A percentile compares a stretch with the other conserved stretches of the same genome.
Conservation (phyloP, 2,113 vertebrate genomes). For the Oophaga pumilio region DNA sequence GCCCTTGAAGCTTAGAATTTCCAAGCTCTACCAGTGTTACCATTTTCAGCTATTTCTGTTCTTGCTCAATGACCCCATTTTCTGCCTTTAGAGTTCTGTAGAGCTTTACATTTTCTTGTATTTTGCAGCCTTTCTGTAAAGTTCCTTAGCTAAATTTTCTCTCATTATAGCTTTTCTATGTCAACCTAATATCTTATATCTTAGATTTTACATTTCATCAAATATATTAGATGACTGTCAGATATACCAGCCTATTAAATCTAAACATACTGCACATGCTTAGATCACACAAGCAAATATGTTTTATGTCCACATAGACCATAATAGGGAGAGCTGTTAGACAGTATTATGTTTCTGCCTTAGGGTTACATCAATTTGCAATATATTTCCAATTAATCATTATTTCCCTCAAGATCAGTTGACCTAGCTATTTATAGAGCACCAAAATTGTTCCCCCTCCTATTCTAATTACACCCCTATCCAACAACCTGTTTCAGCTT, state of each 20-base stretch:
- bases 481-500: too few species aligned
- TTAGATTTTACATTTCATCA: background rate
- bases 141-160: background rate
- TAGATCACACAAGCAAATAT: background rate
- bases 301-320: background rate
- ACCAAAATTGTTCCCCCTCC: too few species aligned
- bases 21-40: background rate
- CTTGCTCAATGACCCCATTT: slow-evolving; percentile 13
- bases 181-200: background rate
- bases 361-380: background rate
- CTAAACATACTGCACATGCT: background rate
- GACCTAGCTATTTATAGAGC: background rate
- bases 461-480: background rate
- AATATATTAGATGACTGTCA: background rate
- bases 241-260: background rate
- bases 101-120: slow-evolving; percentile 6
- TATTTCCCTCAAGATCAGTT: background rate
- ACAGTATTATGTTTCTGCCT: background rate
- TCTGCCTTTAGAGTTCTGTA: slow-evolving; percentile 9
- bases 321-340: background rate
- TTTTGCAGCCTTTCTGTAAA: background rate
- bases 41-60: slow-evolving; percentile 4
- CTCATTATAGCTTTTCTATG: background rate
- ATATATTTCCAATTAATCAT: background rate
- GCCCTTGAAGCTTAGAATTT: background rate